A percentile compares a stretch with the other conserved stretches of the same genome.
Evolutionary conservation across 1,140 invertebrate genomes (phyloP).

Genomic region (Drosophila pseudoananassae): DNA sequence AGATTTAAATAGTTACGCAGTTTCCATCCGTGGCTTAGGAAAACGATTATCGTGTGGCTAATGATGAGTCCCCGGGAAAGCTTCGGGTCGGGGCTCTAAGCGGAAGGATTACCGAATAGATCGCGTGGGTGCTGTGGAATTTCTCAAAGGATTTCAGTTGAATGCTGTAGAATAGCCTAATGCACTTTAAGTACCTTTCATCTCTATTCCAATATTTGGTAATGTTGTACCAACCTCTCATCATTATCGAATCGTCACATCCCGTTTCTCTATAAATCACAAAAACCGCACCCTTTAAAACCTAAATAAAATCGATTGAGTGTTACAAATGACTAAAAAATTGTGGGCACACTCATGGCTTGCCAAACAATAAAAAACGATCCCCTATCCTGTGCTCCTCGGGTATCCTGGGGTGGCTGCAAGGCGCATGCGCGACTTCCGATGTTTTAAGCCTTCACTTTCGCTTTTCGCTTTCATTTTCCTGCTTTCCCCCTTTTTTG

Average conservation of each 20-base stretch:
- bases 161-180: neutral
- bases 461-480: slow-evolving; percentile 40
- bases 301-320: slow-evolving; percentile 53
- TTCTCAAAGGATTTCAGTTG: too few species aligned
- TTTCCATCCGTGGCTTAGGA: slow-evolving; percentile 53
- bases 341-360: slow-evolving; percentile 67
- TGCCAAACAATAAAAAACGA: slow-evolving; percentile 27
- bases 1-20: slow-evolving; percentile 52
- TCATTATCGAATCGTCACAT: slow-evolving; percentile 53
- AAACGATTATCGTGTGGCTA: slow-evolving; percentile 18
- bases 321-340: slow-evolving; percentile 78
- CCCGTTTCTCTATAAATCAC: slow-evolving; percentile 66
- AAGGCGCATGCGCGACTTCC: slow-evolving; percentile 35
- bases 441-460: slow-evolving; percentile 50
- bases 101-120: slow-evolving; percentile 18
- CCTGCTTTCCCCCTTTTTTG: slow-evolving; percentile 24
- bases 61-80: slow-evolving; percentile 3
- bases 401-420: slow-evolving; percentile 28
- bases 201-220: neutral
- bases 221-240: slow-evolving; percentile 7
- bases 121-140: neutral
- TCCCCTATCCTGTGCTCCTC: slow-evolving; percentile 31
- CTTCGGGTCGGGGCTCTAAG: slow-evolving; percentile 5
- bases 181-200: neutral
- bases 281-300: slow-evolving; percentile 34